phyloP scores from a whole-genome alignment of 2,797 vertebrate genomes.

The Sternotherus odoratus region DNA sequence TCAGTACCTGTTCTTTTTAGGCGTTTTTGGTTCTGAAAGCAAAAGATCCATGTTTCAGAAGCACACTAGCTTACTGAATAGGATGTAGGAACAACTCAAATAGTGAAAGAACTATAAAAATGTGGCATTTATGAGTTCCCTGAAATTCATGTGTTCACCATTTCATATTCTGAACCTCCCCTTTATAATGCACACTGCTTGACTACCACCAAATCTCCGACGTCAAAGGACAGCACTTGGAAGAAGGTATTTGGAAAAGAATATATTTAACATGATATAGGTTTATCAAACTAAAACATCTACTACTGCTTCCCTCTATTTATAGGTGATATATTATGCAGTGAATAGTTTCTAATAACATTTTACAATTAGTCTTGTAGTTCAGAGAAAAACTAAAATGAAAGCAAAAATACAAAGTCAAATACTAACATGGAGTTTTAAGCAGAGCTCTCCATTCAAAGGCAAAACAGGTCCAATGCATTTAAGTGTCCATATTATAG shows the following conservation, averaged over 20 bases:
- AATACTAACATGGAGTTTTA: neutral
- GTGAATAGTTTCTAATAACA: neutral
- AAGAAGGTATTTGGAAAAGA: neutral
- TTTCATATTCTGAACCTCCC: neutral
- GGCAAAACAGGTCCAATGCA: neutral
- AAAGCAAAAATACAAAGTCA: neutral
- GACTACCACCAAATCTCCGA: neutral
- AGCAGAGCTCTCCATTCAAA: neutral
- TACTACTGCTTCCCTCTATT: neutral
- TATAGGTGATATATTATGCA: neutral
- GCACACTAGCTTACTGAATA: neutral
- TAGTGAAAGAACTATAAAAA: neutral
- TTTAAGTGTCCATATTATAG: neutral
- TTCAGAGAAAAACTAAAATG: neutral
- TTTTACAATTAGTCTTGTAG: neutral
- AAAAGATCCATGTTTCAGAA: neutral
- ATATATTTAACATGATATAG: neutral
- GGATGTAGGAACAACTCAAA: neutral
- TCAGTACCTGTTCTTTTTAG: neutral
- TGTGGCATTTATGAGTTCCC: neutral
- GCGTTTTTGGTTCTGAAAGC: neutral
- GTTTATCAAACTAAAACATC: neutral
- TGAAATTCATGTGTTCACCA: neutral
- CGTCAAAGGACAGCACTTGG: neutral
- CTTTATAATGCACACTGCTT: neutral